A percentile compares a stretch with the other conserved stretches of the same genome.
phyloP scores from a whole-genome alignment of 23 tunicate genomes.

The Oikopleura albicans region DNA sequence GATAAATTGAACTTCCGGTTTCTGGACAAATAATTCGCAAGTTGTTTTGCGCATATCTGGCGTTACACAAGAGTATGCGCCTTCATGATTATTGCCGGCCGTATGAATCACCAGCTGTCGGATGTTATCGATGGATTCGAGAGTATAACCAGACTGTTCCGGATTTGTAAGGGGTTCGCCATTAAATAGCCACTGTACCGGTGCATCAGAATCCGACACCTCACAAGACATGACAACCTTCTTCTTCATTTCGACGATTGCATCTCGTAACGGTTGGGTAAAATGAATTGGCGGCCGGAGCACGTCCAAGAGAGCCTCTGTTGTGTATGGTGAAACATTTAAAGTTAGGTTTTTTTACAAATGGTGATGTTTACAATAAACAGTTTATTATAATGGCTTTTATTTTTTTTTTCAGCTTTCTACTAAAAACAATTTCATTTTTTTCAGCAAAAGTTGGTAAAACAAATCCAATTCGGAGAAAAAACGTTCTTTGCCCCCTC shows the following conservation, averaged over 20 bases:
- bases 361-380: no score
- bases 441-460: no score
- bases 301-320: background rate
- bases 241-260: background rate
- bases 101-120: constrained; percentile 5
- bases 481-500: no score
- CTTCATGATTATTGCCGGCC: background rate
- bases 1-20: constrained; percentile 2
- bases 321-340: no score
- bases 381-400: no score
- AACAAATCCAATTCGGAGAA: no score
- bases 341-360: no score
- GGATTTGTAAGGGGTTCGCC: background rate
- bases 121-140: background rate
- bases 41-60: constrained; percentile 17
- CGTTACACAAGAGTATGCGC: background rate
- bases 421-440: no score
- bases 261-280: background rate
- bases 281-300: constrained; percentile 13
- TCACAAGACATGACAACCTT: background rate
- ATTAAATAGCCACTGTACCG: constrained; percentile 3
- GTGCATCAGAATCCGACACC: background rate
- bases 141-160: background rate
- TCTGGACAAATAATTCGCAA: constrained; percentile 4
- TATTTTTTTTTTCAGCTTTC: no score